Percentiles rank a stretch among this genome's conserved stretches.
Conservation (phyloP, 1,140 invertebrate genomes). For the Lycorma delicatula region DNA sequence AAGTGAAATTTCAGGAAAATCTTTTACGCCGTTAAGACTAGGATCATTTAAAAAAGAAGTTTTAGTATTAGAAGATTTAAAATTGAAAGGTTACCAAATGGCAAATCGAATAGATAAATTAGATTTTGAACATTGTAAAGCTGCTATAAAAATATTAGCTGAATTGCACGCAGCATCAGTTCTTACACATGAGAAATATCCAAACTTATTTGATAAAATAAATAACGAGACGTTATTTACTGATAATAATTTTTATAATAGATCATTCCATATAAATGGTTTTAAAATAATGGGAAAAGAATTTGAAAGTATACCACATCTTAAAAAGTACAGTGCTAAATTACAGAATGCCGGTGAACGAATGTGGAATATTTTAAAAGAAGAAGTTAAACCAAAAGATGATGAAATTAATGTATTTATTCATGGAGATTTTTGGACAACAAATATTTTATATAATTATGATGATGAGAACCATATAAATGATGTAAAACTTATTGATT, state of each 20-base stretch:
- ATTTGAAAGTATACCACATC: background rate
- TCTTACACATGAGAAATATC: conserved; percentile 19
- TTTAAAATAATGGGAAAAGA: background rate
- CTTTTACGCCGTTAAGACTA: too few species aligned
- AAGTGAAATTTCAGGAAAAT: background rate
- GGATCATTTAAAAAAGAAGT: too few species aligned
- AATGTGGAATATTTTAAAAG: background rate
- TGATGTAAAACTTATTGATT: conserved; percentile 17
- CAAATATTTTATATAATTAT: conserved; percentile 22
- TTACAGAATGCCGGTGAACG: background rate
- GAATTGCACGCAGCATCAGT: conserved; percentile 27
- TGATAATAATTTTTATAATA: background rate
- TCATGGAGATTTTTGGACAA: conserved; percentile 29
- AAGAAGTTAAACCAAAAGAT: background rate
- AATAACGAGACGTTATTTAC: conserved; percentile 4
- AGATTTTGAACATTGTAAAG: conserved; percentile 23
- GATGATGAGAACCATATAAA: background rate
- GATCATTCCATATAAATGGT: background rate
- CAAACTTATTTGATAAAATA: conserved; percentile 3
- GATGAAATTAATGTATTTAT: conserved; percentile 13
- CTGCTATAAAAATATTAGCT: conserved; percentile 24
- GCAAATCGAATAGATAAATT: conserved; percentile 23
- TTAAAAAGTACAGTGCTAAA: background rate
- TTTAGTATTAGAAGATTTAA: conserved; percentile 27
- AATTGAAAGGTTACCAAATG: conserved; percentile 24